Evolutionary conservation across 2,113 vertebrate genomes (phyloP), one percentile per base, ranked within the genome.

Genomic region (Pelecanoides urinatrix): DNA sequence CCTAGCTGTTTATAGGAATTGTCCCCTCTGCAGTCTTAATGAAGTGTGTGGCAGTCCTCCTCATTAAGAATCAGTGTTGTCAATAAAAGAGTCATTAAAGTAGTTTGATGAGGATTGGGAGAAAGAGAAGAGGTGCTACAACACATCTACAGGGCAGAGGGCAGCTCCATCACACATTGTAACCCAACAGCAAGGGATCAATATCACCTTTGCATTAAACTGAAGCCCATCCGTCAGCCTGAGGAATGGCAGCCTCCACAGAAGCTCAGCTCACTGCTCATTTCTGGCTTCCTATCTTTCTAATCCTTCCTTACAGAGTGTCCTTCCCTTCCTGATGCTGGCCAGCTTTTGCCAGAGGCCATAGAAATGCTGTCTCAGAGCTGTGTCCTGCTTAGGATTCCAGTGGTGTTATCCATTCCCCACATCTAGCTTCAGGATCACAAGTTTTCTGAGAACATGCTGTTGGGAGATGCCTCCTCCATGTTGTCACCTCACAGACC

Each of bases 41-140:
- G 97, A 98, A 98, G 97, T 98, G 97, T 96, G 96, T 80, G 91
- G 95, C 94, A 96, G 96, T 96, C 88, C 79, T 98, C 93, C 98
- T 98, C 98, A 98, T 98, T 98, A 98, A 96, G 97, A 90, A 90
- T 70, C 90, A 19, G 92, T 15, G 55, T 92, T 97, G 97, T 98
- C 98, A 98, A 98, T 98, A 97, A 98, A 97, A 97, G 97, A 98
- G 97, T 98, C 98, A 97, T 98, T 98, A 98, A 98, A 97, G 94
- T 78, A 55, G 42, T 96, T 87, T 98, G 98, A 97, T 95, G 97
- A 95, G 95, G 96, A 80, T 97, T 97, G 97, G 97, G 96, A 97
- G 87, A 79, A 72, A 97, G 92, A 90, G 94, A 84, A 88, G 95
- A 94, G 88, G 88, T 70, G 93, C 55, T 50, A 50, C 86, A 42